phyloP scores from a whole-genome alignment of 2,888 invertebrate genomes.

The Imbricaverruca yamaguchii region DNA sequence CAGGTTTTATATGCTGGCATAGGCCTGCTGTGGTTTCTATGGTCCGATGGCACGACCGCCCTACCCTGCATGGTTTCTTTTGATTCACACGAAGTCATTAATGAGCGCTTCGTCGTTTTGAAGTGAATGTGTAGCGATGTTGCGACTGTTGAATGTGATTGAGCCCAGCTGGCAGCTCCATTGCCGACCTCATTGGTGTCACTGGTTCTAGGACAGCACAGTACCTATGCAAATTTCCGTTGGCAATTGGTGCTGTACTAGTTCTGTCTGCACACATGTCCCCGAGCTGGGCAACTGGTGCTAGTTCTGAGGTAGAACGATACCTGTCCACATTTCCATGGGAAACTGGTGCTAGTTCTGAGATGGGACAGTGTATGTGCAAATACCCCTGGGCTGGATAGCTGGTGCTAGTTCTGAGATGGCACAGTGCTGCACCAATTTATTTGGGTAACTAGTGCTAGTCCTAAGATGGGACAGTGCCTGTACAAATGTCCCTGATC shows the following conservation, averaged over 20 bases:
- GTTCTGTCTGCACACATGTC: not conserved
- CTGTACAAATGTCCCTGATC: not conserved
- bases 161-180: no score
- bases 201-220: not conserved
- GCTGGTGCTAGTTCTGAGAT: not conserved
- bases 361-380: not conserved
- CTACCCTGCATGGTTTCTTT: no score
- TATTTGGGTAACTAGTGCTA: not conserved
- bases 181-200: not conserved
- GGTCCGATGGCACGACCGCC: no score
- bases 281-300: not conserved
- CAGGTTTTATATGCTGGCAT: no score
- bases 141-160: no score
- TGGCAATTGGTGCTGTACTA: not conserved
- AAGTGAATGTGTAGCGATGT: no score
- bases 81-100: no score
- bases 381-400: not conserved
- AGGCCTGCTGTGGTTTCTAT: no score
- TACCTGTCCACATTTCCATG: no score
- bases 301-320: not conserved
- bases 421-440: not conserved
- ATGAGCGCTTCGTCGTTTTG: no score
- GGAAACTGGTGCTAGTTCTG: not conserved
- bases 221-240: not conserved
- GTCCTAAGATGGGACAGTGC: slow-evolving; percentile 8